Base-by-base conservation (phyloP, 1,140 invertebrate genomes). In the Parasteatoda tepidariorum region DNA sequence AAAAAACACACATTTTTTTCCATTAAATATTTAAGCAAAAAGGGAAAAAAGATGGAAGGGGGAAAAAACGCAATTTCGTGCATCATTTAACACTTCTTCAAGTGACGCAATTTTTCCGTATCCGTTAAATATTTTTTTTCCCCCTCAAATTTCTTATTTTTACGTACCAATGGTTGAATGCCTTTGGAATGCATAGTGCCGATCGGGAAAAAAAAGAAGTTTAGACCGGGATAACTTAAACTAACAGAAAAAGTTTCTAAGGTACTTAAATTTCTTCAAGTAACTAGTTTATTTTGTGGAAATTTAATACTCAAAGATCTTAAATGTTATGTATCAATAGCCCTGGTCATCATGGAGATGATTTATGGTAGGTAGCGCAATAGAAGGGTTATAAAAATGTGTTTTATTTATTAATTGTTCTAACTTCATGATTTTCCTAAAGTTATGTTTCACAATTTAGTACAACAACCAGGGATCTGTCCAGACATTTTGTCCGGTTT, bases 51-150 rank as follows among this genome's bases (percentile, higher is more conserved):
- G 38, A 48, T 13, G 18, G 4, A 48, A 48, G 38, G 38, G 18
- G 18, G 18, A 48, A 48, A 48, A 48, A 48, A 48, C 9, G 38
- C 18, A 48, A 68, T 33, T 59, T 59, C 48, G 33, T 24, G 70
- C 48, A 18, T 59, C 41, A 73, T 73, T 73, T 57, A 73, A 73
- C 48, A 9, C 70, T 9, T 73, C 70, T 24, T 61, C 59, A n/a
- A 61, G 28, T 61, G 59, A 61, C 22, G 15, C n/a, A 3, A 22
- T 61, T 24, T 22, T 61, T 61, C 28, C 28, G n/a, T 61, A 11
- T 61, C 13, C 22, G n/a, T 13, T 7, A 61, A 61, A n/a, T 61
- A n/a, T 48, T 48, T 48, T 48, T 18, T 18, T 13, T 4, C 1
- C 9, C 18, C 18, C 18, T 48, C 18, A 13, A 13, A 13, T 2